A percentile compares a stretch with the other conserved stretches of the same genome.
Evolutionary conservation across 2,888 invertebrate species (phyloP).

Genomic region (Biston betularia): DNA sequence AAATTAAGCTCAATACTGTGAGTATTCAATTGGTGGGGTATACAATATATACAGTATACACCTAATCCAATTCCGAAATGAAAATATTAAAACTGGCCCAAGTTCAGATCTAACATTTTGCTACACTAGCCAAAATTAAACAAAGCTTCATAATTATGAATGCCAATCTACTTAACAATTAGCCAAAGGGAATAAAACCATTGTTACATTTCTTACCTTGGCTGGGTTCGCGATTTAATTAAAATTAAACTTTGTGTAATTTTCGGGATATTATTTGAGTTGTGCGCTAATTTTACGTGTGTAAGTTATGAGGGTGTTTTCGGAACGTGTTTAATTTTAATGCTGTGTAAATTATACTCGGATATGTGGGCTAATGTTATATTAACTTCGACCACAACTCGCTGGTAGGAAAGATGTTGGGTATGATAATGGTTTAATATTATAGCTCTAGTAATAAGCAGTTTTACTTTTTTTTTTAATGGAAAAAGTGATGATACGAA

Average conservation of each 20-base stretch:
- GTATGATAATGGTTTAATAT: neutral
- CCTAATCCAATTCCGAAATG: slow-evolving; percentile 1
- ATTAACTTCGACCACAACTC: slow-evolving; percentile 6
- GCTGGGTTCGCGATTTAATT: slow-evolving; percentile 52
- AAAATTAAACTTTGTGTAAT: slow-evolving; percentile 47
- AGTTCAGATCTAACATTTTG: slow-evolving; percentile 32
- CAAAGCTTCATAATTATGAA: slow-evolving; percentile 56
- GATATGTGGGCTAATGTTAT: slow-evolving; percentile 14
- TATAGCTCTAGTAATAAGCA: too few relatives aligned
- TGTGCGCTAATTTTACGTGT: slow-evolving; percentile 29
- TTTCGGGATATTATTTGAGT: slow-evolving; percentile 43
- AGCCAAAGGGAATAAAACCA: slow-evolving; percentile 50
- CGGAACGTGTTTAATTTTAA: slow-evolving; percentile 20
- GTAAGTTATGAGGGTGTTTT: slow-evolving; percentile 21
- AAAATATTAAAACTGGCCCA: neutral
- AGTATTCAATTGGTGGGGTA: too few relatives aligned
- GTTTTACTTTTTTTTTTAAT: too few relatives aligned
- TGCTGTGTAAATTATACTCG: slow-evolving; percentile 14
- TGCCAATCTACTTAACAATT: slow-evolving; percentile 57
- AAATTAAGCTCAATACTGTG: too few relatives aligned
- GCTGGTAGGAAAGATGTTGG: neutral
- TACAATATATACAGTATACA: neutral
- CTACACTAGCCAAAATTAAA: slow-evolving; percentile 45
- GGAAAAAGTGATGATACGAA: too few relatives aligned
- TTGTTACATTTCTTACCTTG: slow-evolving; percentile 51